Evolutionary conservation across 2,113 vertebrate species (phyloP).

Genomic region (Aphyosemion australe): DNA sequence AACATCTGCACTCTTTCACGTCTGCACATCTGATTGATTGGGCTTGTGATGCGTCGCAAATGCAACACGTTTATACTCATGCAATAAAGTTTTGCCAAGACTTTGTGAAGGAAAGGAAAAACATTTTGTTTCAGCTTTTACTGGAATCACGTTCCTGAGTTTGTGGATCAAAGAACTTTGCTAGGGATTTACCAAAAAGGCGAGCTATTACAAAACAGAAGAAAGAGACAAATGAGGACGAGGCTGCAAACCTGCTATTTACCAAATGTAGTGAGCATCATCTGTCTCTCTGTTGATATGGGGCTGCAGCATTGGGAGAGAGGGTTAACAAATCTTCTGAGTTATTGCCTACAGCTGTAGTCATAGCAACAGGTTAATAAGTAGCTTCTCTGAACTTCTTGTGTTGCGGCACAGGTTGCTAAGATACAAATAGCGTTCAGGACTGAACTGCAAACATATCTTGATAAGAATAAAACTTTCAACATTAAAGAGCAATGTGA

Average conservation of each 20-base stretch:
- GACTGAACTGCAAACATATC: conserved; percentile 69
- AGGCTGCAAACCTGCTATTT: conserved; percentile 46
- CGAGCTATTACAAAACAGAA: too few relatives aligned
- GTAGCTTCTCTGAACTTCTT: conserved; percentile 76
- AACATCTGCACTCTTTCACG: conserved; percentile 63
- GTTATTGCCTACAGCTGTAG: conserved; percentile 77
- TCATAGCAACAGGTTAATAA: conserved; percentile 87
- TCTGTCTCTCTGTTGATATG: conserved; percentile 54
- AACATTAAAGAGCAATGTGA: conserved; percentile 45
- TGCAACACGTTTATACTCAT: conserved; percentile 34
- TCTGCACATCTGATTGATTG: conserved; percentile 50
- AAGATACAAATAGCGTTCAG: conserved; percentile 75
- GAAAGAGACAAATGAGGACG: conserved; percentile 1
- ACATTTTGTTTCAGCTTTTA: conserved; percentile 32
- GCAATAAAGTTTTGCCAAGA: conserved; percentile 27
- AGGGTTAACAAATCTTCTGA: conserved; percentile 76
- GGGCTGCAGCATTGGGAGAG: conserved; percentile 51
- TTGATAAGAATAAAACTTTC: conserved; percentile 68
- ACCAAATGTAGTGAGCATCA: conserved; percentile 52
- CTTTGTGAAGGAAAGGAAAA: conserved; percentile 33
- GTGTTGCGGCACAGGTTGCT: conserved; percentile 80
- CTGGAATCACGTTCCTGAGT: not conserved
- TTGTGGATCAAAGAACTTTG: conserved; percentile 6
- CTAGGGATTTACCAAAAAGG: conserved; percentile 12
- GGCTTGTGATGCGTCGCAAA: conserved; percentile 39